A percentile compares a stretch with the other conserved stretches of the same genome.
These are phyloP conservation scores for Orbicella faveolata DNA, from an alignment of 64 coral and sea anemone species.

Conservation along the genomic window DNA sequence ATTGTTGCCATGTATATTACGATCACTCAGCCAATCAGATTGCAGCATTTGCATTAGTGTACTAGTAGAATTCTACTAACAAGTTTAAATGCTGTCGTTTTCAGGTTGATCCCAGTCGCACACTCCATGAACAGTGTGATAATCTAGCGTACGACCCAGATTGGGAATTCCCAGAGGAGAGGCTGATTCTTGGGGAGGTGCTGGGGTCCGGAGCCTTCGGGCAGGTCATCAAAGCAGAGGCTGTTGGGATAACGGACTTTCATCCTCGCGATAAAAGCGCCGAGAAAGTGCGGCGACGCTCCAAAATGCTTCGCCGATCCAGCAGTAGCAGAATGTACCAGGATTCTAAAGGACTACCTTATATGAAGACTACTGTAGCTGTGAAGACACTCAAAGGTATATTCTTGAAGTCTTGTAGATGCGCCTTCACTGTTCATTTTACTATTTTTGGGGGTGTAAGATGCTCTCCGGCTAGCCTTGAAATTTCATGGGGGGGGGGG, in stretches of 20 bases:
- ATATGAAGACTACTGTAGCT: slow-evolving; percentile 69
- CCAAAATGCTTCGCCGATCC: slow-evolving; percentile 4
- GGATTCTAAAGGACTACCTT: slow-evolving; percentile 45
- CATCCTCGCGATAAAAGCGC: slow-evolving; percentile 27
- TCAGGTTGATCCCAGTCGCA: slow-evolving; percentile 58
- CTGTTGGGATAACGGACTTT: slow-evolving; percentile 51
- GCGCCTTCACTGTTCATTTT: no score
- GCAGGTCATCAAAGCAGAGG: slow-evolving; percentile 61
- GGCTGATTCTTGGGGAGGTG: slow-evolving; percentile 40
- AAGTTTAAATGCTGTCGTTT: background rate
- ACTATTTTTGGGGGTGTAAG: no score
- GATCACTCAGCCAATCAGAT: no score
- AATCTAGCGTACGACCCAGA: slow-evolving; percentile 45
- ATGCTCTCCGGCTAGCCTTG: no score
- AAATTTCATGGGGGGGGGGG: no score
- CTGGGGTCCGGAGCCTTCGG: slow-evolving; percentile 64
- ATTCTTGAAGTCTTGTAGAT: background rate
- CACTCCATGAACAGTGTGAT: slow-evolving; percentile 42
- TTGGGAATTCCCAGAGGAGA: slow-evolving; percentile 75
- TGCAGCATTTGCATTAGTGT: no score
- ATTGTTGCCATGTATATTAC: no score
- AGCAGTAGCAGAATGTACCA: background rate
- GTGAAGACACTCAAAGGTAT: slow-evolving; percentile 79
- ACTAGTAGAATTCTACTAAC: background rate
- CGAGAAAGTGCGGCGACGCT: background rate